Percentiles rank a stretch among this genome's conserved stretches.
Evolutionary conservation across 2,888 invertebrate species (phyloP).

Genomic region (Temnothorax rugatulus): DNA sequence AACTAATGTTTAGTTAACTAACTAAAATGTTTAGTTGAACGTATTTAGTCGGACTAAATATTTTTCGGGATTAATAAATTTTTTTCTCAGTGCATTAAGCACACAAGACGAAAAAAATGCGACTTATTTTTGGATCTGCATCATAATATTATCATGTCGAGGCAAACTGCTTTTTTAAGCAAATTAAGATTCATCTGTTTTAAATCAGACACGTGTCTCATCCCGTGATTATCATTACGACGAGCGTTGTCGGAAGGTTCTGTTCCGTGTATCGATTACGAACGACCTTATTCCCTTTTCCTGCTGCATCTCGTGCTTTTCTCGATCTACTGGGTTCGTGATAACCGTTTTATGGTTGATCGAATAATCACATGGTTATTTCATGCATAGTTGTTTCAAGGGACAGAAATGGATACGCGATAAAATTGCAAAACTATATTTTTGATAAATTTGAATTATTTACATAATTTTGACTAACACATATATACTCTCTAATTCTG

Average conservation of each 20-base stretch:
- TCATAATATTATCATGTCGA: conserved; percentile 62
- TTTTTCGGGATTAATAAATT: too few relatives aligned
- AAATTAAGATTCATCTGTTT: conserved; percentile 32
- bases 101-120: not conserved
- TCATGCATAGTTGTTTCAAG: not conserved
- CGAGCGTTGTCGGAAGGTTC: conserved; percentile 58
- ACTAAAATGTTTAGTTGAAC: too few relatives aligned
- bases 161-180: conserved; percentile 68
- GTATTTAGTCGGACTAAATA: too few relatives aligned
- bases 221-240: conserved; percentile 28
- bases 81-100: too few relatives aligned
- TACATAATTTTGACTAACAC: not conserved
- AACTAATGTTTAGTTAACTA: too few relatives aligned
- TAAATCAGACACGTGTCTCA: conserved; percentile 25
- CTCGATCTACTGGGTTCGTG: not conserved
- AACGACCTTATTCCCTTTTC: conserved; percentile 39
- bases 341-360: not conserved
- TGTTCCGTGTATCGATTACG: conserved; percentile 48
- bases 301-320: not conserved
- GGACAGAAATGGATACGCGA: not conserved
- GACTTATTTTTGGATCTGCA: not conserved
- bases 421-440: not conserved
- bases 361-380: not conserved
- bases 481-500: too few relatives aligned
- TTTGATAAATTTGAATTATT: not conserved